Evolutionary conservation across 2,797 vertebrate genomes (phyloP).

Genomic region (Lagorchestes hirsutus): DNA sequence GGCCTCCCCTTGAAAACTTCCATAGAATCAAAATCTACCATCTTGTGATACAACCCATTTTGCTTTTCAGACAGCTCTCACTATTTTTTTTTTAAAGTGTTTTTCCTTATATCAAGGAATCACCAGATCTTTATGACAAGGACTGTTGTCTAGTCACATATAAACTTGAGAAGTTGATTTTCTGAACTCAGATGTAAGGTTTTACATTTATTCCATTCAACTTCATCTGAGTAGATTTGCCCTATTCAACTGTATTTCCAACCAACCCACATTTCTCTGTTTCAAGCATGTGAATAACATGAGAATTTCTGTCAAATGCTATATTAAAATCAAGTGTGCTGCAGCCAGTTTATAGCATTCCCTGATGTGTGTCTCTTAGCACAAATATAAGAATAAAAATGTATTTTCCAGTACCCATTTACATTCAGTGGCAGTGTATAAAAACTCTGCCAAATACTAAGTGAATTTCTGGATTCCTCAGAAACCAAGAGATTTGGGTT

Average conservation of each 20-base stretch:
- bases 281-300: background rate
- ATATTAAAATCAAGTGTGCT: background rate
- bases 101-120: background rate
- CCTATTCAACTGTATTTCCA: background rate
- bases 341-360: background rate
- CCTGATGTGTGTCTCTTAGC: background rate
- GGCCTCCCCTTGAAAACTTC: background rate
- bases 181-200: background rate
- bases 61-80: background rate
- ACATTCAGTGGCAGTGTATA: background rate
- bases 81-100: background rate
- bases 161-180: background rate
- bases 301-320: background rate
- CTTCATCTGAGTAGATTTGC: background rate
- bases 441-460: background rate
- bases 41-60: background rate
- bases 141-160: background rate
- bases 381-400: background rate
- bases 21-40: background rate
- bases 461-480: background rate
- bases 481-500: constrained; percentile 1
- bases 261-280: background rate
- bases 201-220: background rate
- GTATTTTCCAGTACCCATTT: background rate
- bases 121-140: background rate